Evolutionary conservation across 2,888 invertebrate genomes (phyloP).

Genomic region (Harpalus rubripes): DNA sequence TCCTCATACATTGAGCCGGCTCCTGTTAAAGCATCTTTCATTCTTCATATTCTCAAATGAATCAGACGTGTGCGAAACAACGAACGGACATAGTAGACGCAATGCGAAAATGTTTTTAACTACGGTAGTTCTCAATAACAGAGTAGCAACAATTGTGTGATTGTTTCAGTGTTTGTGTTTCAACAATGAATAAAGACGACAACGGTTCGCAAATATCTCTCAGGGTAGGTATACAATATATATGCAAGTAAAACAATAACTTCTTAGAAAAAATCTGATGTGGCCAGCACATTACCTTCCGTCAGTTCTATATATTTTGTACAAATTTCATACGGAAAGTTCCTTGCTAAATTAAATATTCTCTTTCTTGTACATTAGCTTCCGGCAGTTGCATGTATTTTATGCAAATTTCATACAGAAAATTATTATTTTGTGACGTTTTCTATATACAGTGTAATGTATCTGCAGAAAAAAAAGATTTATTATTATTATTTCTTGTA

Average conservation of each 20-base stretch:
- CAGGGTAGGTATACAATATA: slow-evolving; percentile 30
- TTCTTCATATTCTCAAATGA: slow-evolving; percentile 60
- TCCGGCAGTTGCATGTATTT: no score
- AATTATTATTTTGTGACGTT: no score
- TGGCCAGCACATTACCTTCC: no score
- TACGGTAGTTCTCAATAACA: slow-evolving; percentile 20
- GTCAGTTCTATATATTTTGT: no score
- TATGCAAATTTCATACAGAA: no score
- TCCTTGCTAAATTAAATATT: no score
- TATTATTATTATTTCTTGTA: no score
- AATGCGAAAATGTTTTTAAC: slow-evolving; percentile 45
- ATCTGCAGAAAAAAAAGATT: no score
- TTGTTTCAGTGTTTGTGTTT: slow-evolving; percentile 25
- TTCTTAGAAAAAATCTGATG: no score
- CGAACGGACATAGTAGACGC: slow-evolving; percentile 28
- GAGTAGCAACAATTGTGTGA: slow-evolving; percentile 24
- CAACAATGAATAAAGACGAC: slow-evolving; percentile 31
- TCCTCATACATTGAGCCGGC: slow-evolving; percentile 47
- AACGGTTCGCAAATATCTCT: slow-evolving; percentile 43
- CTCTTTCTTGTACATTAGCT: no score
- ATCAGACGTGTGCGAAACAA: slow-evolving; percentile 44
- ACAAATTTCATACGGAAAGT: no score
- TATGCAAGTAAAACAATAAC: not conserved
- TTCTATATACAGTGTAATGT: no score
- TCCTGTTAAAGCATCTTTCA: slow-evolving; percentile 54